Percentiles rank a stretch among this genome's conserved stretches.
These are phyloP conservation scores for Balearica regulorum DNA, from an alignment of 2,797 vertebrate genomes.

Conservation along the genomic window DNA sequence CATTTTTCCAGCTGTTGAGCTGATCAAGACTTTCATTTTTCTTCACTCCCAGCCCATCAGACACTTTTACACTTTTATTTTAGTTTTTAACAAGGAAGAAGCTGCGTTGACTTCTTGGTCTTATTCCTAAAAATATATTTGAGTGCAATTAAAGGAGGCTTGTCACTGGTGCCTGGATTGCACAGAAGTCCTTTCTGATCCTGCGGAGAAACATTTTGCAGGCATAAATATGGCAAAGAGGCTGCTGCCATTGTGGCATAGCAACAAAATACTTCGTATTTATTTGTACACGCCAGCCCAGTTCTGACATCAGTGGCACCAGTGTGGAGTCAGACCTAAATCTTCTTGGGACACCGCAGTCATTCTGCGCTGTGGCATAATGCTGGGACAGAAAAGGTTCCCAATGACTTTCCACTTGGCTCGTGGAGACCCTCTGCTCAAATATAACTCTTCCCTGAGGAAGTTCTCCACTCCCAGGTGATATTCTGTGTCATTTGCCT, in stretches of 20 bases:
- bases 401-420: slow-evolving; percentile 8
- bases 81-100: slow-evolving; percentile 24
- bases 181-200: slow-evolving; percentile 25
- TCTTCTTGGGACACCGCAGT: not conserved
- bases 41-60: not conserved
- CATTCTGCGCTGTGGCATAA: not conserved
- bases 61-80: slow-evolving; percentile 25
- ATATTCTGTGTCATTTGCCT: not conserved
- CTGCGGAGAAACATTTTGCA: not conserved
- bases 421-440: not conserved
- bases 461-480: not conserved
- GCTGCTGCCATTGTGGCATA: slow-evolving; percentile 15
- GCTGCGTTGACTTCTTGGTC: slow-evolving; percentile 3
- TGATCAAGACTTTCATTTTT: slow-evolving; percentile 30
- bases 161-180: slow-evolving; percentile 11
- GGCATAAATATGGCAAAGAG: slow-evolving; percentile 16
- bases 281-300: slow-evolving; percentile 3
- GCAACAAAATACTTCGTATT: not conserved
- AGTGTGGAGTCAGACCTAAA: not conserved
- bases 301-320: slow-evolving; percentile 24
- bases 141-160: slow-evolving; percentile 15
- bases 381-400: not conserved
- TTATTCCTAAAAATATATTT: slow-evolving; percentile 49
- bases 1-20: slow-evolving; percentile 45
- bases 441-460: not conserved